Evolutionary conservation across 1,140 invertebrate species (phyloP).

Genomic region (Lepidurus apus): DNA sequence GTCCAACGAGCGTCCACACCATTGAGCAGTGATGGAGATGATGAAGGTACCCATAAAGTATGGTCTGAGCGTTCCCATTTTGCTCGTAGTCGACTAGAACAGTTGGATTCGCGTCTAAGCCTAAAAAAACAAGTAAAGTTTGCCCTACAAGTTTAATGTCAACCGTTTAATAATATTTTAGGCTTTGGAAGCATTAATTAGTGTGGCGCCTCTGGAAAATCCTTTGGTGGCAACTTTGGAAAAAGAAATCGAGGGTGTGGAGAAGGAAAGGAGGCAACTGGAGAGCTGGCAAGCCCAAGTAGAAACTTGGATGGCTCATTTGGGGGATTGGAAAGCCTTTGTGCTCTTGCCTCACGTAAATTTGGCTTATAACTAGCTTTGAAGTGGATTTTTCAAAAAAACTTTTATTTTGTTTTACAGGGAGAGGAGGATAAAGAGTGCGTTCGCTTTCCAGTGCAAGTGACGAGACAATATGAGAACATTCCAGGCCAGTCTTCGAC

Average conservation of each 20-base stretch:
- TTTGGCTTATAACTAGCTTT: neutral
- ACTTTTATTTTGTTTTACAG: slow-evolving; percentile 46
- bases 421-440: slow-evolving; percentile 70
- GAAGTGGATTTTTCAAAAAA: neutral
- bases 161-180: slow-evolving; percentile 39
- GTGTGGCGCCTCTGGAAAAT: slow-evolving; percentile 68
- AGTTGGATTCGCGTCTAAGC: slow-evolving; percentile 68
- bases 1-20: slow-evolving; percentile 27
- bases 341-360: slow-evolving; percentile 72
- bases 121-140: slow-evolving; percentile 63
- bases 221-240: slow-evolving; percentile 68
- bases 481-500: neutral
- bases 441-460: slow-evolving; percentile 72
- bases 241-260: slow-evolving; percentile 72
- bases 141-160: neutral
- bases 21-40: slow-evolving; percentile 31
- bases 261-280: slow-evolving; percentile 66
- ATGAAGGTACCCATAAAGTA: slow-evolving; percentile 33
- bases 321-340: slow-evolving; percentile 75
- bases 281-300: slow-evolving; percentile 79
- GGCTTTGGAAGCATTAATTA: slow-evolving; percentile 69
- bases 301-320: slow-evolving; percentile 79
- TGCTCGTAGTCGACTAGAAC: slow-evolving; percentile 70
- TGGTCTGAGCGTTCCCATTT: slow-evolving; percentile 71
- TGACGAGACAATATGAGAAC: slow-evolving; percentile 41